Evolutionary conservation across 1,140 invertebrate species (phyloP), one percentile per base, ranked within the genome.

Genomic region (Drosophila pseudoobscura): DNA sequence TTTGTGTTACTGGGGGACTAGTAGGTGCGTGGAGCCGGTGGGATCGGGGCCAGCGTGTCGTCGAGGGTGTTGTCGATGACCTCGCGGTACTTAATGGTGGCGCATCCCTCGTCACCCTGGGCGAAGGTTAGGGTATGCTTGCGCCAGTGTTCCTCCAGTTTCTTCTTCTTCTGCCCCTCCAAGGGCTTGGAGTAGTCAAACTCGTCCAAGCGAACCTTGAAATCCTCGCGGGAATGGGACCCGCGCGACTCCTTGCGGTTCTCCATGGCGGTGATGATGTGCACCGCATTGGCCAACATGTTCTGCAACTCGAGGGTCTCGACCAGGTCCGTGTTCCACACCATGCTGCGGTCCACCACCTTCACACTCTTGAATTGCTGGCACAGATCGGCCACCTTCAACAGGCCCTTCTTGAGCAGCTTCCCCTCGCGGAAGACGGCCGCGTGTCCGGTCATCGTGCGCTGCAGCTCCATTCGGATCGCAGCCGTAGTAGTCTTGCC

Each of bases 281-380:
- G 97, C 71, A 97, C 92, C 1, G 98, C 96, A 92, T 98, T 99
- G 39, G 98, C 91, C 93, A 99, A 95, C 64, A 99, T 92, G 92
- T 99, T 99, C 92, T 99, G 98, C 7, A 99, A 92, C 92, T 99
- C 99, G 15, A 99, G 92, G 0, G 97, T 96, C 92, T 99, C 99
- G 6, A 99, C 94, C 20, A 99, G 92, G 92, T 99, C 98, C 0
- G 97, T 96, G 93, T 99, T 99, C 98, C 98, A 99, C 41, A 99
- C 94, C 79, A 98, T 94, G 3, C 89, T 88, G n/a, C 94, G 93
- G 0, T 87, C 76, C 0, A 95, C 92, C 76, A 80, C 80, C 94
- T 94, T 78, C 1, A 97, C 64, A 49, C 96, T 93, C 9, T 94
- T 92, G 57, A 96, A 91, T 9, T 93, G 91, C 46, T 94, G 92